Conservation (phyloP, 2,113 vertebrate species). For the Pan troglodytes region NHGRI_mPanTro3-v2.1_pri NC_072414.2:62447501-62448000, state of each 20-base stretch:
- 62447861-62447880: slow-evolving; percentile 84
- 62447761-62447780: accelerated
- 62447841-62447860: slow-evolving; percentile 73
- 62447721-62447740: not conserved
- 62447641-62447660: not conserved
- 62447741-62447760: not conserved
- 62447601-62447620: not conserved
- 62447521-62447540: not conserved
- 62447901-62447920: slow-evolving; percentile 85
- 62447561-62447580: not conserved
- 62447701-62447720: not conserved
- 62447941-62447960: slow-evolving; percentile 80
- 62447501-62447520: not conserved
- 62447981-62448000: slow-evolving; percentile 76
- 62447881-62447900: slow-evolving; percentile 86
- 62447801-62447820: not conserved
- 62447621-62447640: not conserved
- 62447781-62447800: not conserved
- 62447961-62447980: slow-evolving; percentile 84
- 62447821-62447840: not conserved
- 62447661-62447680: not conserved
- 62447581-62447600: not conserved
- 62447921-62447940: slow-evolving; percentile 86
- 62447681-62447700: not conserved
- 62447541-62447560: not conserved